Base-by-base conservation (phyloP, 2,113 vertebrate genomes). In the Corvus hawaiiensis region DNA sequence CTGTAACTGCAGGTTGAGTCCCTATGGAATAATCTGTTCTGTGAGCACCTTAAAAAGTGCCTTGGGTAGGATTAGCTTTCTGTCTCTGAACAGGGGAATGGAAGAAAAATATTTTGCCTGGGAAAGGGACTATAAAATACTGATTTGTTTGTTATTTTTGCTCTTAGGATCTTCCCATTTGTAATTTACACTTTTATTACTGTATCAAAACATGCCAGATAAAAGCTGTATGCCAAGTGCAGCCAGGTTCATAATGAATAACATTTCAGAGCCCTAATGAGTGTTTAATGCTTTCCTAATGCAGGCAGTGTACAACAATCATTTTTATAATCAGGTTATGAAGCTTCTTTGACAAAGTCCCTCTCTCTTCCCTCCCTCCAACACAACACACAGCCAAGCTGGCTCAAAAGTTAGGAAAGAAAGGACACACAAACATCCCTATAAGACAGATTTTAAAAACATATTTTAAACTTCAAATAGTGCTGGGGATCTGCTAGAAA, bases 191-290 rank as follows among this genome's bases (percentile, higher is more conserved):
- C 58, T 82, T 89, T 46, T 82, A 83, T 85, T 85, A 68, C 56
- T 39, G 75, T 48, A 76, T 59, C 82, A 85, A 73, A 89, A 67
- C 16, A 46, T 1, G 0, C 30, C 85, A 63, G 71, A 87, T 48
- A 48, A 33, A 82, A 90, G 51, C 55, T 67, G 28, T 13, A 73
- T 15, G 46, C 55, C 72, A 85, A 33, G 39, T 41, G 79, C 48
- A 91, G 75, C 55, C 75, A 80, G 55, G 82, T 79, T 93, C 74
- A 32, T 64, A 97, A 98, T 17, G 52, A 95, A 74, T 48, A 94
- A 95, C 92, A 95, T 90, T 97, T 97, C 97, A 92, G 94, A 90
- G 48, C 32, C 87, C 97, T 97, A 97, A 97, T 88, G 95, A 92
- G 78, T 48, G 56, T 86, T 96, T 93, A 97, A 97, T 15, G 6